Percentiles rank a stretch among this genome's conserved stretches.
phyloP scores from a whole-genome alignment of 2,888 invertebrate species.

The Cabera pusaria region DNA sequence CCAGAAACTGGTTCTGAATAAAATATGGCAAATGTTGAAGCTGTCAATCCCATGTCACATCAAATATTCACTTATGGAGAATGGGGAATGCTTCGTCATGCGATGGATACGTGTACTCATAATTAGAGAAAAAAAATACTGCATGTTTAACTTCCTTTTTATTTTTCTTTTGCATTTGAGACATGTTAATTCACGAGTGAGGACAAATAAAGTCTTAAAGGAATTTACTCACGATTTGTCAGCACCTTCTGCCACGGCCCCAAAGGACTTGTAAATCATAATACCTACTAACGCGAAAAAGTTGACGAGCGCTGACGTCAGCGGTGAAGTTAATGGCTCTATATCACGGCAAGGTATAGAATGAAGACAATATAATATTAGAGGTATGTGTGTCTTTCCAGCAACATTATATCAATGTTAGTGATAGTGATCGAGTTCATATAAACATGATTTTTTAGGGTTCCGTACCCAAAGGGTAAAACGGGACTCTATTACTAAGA shows the following conservation, averaged over 20 bases:
- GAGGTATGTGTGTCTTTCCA: too few relatives aligned
- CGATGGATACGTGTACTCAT: too few relatives aligned
- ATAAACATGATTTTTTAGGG: too few relatives aligned
- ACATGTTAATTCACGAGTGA: slow-evolving; percentile 45
- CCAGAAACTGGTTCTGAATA: slow-evolving; percentile 37
- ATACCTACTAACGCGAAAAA: slow-evolving; percentile 32
- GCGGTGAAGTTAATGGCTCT: slow-evolving; percentile 37
- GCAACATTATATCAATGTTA: too few relatives aligned
- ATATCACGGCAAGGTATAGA: slow-evolving; percentile 32
- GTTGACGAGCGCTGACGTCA: slow-evolving; percentile 75
- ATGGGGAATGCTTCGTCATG: slow-evolving; percentile 18
- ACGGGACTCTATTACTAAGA: too few relatives aligned
- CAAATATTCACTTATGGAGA: slow-evolving; percentile 21
- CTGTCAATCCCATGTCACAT: slow-evolving; percentile 30
- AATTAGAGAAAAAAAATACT: too few relatives aligned
- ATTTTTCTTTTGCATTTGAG: slow-evolving; percentile 30
- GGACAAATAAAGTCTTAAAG: slow-evolving; percentile 31
- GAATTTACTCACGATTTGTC: too few relatives aligned
- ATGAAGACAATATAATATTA: too few relatives aligned
- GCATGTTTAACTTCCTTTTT: slow-evolving; percentile 20
- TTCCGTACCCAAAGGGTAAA: too few relatives aligned
- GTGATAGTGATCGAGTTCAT: too few relatives aligned
- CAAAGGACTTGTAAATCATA: slow-evolving; percentile 48
- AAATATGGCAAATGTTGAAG: slow-evolving; percentile 31
- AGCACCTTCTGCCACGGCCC: too few relatives aligned